Conservation (phyloP, 2,797 vertebrate genomes). For the Propithecus deckenii region DNA sequence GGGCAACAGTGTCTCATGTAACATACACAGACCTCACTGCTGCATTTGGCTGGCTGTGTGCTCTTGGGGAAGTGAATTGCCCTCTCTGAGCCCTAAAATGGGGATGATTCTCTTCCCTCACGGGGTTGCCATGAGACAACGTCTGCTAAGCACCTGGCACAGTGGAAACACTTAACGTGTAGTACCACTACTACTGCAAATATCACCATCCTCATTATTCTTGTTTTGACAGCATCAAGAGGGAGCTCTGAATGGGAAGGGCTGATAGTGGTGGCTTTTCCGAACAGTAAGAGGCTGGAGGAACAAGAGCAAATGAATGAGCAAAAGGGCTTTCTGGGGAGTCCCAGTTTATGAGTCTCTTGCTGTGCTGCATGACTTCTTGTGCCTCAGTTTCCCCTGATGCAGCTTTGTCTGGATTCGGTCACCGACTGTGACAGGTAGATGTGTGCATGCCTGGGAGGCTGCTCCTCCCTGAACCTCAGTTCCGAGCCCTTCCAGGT, state of each 20-base stretch:
- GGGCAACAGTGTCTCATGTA: background rate
- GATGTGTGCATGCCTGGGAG: too few species aligned
- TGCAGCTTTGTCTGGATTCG: background rate
- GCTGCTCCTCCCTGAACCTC: background rate
- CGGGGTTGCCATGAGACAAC: background rate
- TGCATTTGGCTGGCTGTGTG: background rate
- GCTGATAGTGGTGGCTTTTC: background rate
- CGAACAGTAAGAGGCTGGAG: background rate
- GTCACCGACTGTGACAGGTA: background rate
- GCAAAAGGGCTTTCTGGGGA: background rate
- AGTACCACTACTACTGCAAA: background rate
- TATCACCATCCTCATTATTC: background rate
- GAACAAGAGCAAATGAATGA: background rate
- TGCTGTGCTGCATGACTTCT: background rate
- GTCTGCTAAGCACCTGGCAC: background rate
- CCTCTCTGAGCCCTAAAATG: background rate
- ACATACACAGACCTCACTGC: background rate
- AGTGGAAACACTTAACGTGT: background rate
- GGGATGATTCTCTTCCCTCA: background rate
- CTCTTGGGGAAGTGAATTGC: background rate
- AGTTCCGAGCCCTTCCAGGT: background rate
- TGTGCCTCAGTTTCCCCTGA: background rate
- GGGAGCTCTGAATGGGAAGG: background rate
- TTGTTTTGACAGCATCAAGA: background rate
- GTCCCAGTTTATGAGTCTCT: background rate